These are phyloP conservation scores for Hybos culiciformis DNA, from an alignment of 2,888 invertebrate genomes.

Conservation along the genomic window DNA sequence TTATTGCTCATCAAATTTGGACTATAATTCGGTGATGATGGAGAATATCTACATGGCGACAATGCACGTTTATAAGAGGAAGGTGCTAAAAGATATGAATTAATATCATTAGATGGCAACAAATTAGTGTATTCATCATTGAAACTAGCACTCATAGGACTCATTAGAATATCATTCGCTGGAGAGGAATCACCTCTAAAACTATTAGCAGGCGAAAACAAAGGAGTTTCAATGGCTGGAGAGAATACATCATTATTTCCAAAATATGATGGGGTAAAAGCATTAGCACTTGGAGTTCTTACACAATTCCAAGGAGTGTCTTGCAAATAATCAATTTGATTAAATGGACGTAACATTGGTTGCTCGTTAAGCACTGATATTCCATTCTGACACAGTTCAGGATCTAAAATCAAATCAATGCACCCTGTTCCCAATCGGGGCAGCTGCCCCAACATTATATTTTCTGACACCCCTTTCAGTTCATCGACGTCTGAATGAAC, in stretches of 20 bases:
- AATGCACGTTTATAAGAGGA: too few species aligned
- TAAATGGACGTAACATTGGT: background rate
- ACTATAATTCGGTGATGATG: too few species aligned
- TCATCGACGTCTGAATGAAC: slow-evolving; percentile 90
- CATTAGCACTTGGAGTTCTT: background rate
- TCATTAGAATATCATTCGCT: too few species aligned
- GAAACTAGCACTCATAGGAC: too few species aligned
- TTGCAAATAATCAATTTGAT: slow-evolving; percentile 13
- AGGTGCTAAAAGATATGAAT: too few species aligned
- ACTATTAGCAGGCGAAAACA: background rate
- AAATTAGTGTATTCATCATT: too few species aligned
- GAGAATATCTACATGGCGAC: too few species aligned
- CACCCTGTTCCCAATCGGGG: slow-evolving; percentile 87
- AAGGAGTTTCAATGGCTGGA: background rate
- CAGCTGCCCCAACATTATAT: slow-evolving; percentile 92
- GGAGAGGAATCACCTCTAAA: too few species aligned
- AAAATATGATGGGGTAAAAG: background rate
- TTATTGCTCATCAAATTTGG: too few species aligned
- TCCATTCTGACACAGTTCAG: slow-evolving; percentile 90
- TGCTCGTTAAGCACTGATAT: slow-evolving; percentile 79
- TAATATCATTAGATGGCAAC: too few species aligned
- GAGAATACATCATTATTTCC: background rate
- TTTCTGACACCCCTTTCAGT: slow-evolving; percentile 92
- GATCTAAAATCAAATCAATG: slow-evolving; percentile 87
- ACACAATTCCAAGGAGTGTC: slow-evolving; percentile 4